These are phyloP conservation scores for Cirrhinus mrigala DNA, from an alignment of 2,797 vertebrate species.

Conservation along the genomic window DNA sequence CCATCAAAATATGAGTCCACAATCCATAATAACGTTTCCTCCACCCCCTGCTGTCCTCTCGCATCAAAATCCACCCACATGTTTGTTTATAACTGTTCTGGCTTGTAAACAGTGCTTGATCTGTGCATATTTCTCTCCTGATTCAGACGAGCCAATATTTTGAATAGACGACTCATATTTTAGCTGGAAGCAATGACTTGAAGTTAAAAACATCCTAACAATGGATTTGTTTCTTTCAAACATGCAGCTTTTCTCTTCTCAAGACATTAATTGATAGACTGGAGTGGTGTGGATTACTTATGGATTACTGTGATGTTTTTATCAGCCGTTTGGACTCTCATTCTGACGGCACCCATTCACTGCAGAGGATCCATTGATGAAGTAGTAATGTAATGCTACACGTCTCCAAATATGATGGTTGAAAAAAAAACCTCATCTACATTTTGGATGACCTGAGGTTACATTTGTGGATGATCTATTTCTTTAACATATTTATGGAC, in stretches of 20 bases:
- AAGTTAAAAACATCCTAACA: neutral
- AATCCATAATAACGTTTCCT: too few relatives aligned
- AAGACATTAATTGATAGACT: neutral
- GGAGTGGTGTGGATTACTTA: neutral
- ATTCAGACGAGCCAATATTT: neutral
- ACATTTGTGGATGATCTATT: neutral
- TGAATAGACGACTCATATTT: neutral
- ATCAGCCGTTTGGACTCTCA: neutral
- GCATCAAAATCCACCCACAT: too few relatives aligned
- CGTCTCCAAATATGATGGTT: neutral
- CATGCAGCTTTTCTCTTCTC: neutral
- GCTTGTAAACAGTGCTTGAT: too few relatives aligned
- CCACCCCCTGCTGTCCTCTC: too few relatives aligned
- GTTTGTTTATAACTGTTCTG: too few relatives aligned
- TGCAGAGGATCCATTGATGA: neutral
- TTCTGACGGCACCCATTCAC: neutral
- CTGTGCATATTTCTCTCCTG: neutral
- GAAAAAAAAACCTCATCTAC: neutral
- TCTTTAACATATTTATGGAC: neutral
- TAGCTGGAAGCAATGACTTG: neutral
- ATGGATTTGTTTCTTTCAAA: neutral
- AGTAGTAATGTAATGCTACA: neutral
- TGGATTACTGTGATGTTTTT: neutral
- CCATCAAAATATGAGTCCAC: too few relatives aligned
- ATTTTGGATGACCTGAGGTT: neutral